phyloP scores from a whole-genome alignment of 1,140 invertebrate species.

The Zaprionus tsacasi region DNA sequence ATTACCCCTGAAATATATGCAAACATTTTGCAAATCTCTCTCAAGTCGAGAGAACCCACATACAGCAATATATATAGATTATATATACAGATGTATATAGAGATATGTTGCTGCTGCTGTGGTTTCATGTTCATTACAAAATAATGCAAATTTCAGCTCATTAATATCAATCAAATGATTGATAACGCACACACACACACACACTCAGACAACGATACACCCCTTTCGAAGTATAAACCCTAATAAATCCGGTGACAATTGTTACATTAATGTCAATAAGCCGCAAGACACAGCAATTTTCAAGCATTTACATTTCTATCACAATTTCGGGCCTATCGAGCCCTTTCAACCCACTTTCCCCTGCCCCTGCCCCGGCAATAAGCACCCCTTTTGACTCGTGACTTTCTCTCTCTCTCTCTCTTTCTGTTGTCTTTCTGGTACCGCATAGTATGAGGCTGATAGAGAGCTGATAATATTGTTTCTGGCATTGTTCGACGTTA shows the following conservation, averaged over 20 bases:
- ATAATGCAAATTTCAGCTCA: slow-evolving; percentile 82
- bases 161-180: slow-evolving; percentile 84
- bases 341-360: not conserved
- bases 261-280: slow-evolving; percentile 84
- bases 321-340: slow-evolving; percentile 11
- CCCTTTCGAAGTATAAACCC: slow-evolving; percentile 7
- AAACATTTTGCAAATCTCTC: slow-evolving; percentile 62
- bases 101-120: not conserved
- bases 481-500: slow-evolving; percentile 33
- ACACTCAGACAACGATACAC: not conserved
- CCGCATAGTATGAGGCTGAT: not conserved
- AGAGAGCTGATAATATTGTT: slow-evolving; percentile 51
- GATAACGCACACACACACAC: slow-evolving; percentile 59
- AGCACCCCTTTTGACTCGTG: slow-evolving; percentile 67
- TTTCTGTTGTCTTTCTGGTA: slow-evolving; percentile 5
- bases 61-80: not conserved
- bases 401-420: not conserved
- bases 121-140: slow-evolving; percentile 53
- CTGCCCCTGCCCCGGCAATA: not conserved
- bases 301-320: slow-evolving; percentile 61
- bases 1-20: slow-evolving; percentile 77
- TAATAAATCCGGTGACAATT: slow-evolving; percentile 84
- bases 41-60: slow-evolving; percentile 25
- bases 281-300: slow-evolving; percentile 58
- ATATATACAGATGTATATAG: not conserved